Conservation (phyloP, 2,113 vertebrate species). For the Xiphophorus maculatus region DNA sequence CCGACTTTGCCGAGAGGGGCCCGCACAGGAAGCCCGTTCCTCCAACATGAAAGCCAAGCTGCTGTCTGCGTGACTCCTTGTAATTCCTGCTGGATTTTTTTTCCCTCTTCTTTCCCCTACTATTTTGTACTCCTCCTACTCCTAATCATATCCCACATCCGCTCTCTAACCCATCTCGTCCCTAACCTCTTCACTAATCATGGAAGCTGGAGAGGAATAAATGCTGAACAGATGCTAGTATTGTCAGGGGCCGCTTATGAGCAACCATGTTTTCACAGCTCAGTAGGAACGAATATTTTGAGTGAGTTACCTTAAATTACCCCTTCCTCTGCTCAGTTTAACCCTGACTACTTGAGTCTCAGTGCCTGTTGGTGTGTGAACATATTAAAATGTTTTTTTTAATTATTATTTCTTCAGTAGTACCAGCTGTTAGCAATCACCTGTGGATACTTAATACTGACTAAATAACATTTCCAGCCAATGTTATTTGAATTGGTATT, state of each 20-base stretch:
- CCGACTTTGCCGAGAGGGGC: slow-evolving; percentile 34
- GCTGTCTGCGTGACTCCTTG: slow-evolving; percentile 20
- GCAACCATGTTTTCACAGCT: slow-evolving; percentile 41
- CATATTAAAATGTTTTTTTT: background rate
- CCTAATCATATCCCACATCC: slow-evolving; percentile 58
- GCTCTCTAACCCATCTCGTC: slow-evolving; percentile 56
- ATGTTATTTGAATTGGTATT: background rate
- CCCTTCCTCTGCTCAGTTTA: slow-evolving; percentile 1
- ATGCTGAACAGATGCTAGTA: slow-evolving; percentile 58
- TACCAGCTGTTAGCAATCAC: background rate
- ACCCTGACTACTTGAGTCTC: background rate
- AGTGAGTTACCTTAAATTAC: slow-evolving; percentile 18
- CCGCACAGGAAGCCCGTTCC: slow-evolving; percentile 56
- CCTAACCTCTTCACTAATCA: slow-evolving; percentile 68
- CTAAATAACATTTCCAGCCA: no score
- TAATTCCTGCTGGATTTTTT: slow-evolving; percentile 29
- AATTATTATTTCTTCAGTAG: background rate
- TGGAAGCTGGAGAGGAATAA: slow-evolving; percentile 49
- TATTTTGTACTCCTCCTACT: slow-evolving; percentile 54
- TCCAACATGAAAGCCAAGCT: slow-evolving; percentile 43
- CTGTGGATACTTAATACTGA: no score
- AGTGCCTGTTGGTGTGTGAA: background rate
- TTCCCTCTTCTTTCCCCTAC: background rate
- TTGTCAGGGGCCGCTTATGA: slow-evolving; percentile 53
- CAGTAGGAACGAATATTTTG: slow-evolving; percentile 19